Evolutionary conservation across 2,113 vertebrate species (phyloP), one percentile per base, ranked within the genome.

Genomic region (Phalacrocorax brasilianus): DNA sequence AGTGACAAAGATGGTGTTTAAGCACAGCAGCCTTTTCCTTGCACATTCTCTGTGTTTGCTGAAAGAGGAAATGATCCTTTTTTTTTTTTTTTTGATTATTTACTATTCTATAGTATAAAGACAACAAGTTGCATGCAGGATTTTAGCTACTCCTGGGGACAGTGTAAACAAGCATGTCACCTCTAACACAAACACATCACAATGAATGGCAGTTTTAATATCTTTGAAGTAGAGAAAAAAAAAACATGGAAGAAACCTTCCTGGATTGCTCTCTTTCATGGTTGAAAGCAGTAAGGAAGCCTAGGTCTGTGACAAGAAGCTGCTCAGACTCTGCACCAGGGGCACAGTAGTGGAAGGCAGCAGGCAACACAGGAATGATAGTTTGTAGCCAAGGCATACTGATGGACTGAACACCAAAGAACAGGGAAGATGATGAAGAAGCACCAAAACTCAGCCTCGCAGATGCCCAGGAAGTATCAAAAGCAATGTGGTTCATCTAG

Each of bases 401-500:
- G 44, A 63, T 4, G 16, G 14, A 40, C 12, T 56, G 10, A 66
- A 32, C 18, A 18, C 3, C 4, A 4, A 47, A 38, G 14, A 76
- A 42, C 8, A 66, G 16, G 22, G 17, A 77, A 44, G 50, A 40
- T n/a, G 20, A 62, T 24, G 38, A 86, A 47, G 49, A 70, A 73
- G 8, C 5, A 80, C 4, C 23, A 68, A 56, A 89, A 59, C 1
- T 4, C 10, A 65, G 11, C 7, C 35, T 62, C 23, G 22, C 16
- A 14, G 5, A 58, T 82, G n/a, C 2, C 8, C 19, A 61, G 12
- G 17, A 59, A 52, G 53, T 21, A 53, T 2, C 17, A 73, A 90
- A 78, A 35, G 3, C 6, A 55, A 30, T 0, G 0, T 19, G 4
- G 6, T 65, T 80, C 6, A 45, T 62, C 24, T 18, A 53, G 66